These are phyloP conservation scores for Nycticryphes semicollaris DNA, from an alignment of 2,113 vertebrate species.

Conservation along the genomic window DNA sequence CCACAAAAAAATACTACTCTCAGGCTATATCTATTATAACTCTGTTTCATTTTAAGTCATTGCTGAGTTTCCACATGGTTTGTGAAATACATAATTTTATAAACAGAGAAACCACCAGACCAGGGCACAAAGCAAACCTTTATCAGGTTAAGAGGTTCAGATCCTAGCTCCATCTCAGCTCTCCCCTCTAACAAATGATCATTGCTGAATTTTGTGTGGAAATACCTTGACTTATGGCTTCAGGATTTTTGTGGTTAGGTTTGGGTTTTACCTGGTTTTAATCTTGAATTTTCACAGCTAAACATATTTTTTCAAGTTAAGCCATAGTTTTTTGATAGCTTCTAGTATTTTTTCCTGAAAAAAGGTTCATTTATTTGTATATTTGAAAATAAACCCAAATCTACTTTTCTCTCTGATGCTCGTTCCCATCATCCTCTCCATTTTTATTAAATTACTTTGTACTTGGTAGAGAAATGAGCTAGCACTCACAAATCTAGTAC, in stretches of 20 bases:
- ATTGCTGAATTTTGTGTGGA: not conserved
- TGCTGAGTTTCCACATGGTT: not conserved
- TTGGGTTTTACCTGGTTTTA: not conserved
- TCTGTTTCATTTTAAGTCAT: not conserved
- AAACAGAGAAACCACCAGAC: not conserved
- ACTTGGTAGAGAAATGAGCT: not conserved
- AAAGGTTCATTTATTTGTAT: not conserved
- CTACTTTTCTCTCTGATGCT: not conserved
- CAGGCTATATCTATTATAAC: not conserved
- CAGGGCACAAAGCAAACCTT: not conserved
- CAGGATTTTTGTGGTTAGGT: not conserved
- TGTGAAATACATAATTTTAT: not conserved
- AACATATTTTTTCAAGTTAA: not conserved
- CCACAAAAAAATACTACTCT: not conserved
- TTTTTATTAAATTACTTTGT: not conserved
- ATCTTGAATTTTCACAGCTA: not conserved
- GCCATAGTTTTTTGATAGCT: not conserved
- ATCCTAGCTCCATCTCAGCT: not conserved
- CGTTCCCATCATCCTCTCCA: not conserved
- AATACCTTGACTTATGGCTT: not conserved
- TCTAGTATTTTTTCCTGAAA: not conserved
- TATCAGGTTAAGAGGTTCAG: not conserved
- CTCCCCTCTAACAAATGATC: not conserved
- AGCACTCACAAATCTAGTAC: not conserved
- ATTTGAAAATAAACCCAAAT: not conserved